Evolutionary conservation across 2,888 invertebrate species (phyloP), one percentile per base, ranked within the genome.

Genomic region (Scelioninae gen. 2): DNA sequence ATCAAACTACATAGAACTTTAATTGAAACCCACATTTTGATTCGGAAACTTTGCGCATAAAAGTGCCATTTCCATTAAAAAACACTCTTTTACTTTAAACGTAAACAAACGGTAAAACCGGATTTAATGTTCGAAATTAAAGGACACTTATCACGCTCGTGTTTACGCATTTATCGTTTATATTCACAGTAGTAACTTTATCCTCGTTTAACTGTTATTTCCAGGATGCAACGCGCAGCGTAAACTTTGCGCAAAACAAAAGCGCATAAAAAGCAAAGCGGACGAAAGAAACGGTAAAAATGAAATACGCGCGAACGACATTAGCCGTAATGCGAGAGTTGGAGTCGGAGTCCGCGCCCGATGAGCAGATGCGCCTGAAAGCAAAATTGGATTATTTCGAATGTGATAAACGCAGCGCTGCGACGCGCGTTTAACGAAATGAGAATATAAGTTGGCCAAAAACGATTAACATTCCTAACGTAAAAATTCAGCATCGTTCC

Each of bases 371-470:
- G 67, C 41, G 16, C 31, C 63, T 33, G 18, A 61, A 68, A 60
- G 57, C 43, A 22, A 41, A 50, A 68, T 60, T 69, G 50, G 43
- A 61, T 69, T 69, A 48, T 9, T 48, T 57, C 39, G 39, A 53
- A 58, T 39, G 37, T 33, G 41, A 61, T 69, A 61, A 61, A 69
- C 37, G 15, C 45, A 35, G 28, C 28, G 31, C n/a, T n/a, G n/a
- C n/a, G n/a, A n/a, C 31, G 25, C 10, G 52, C 43, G 35, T 64
- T 46, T 46, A 35, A 55, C 25, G 35, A 31, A 39, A 19, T 13
- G 41, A 35, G 16, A 50, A 52, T 43, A 45, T 52, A 50, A 48
- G 25, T 48, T 41, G 28, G 4, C 22, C 3, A 3, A 33, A 52
- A 50, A 31, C 15, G 39, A 31, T 28, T 25, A 50, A 61, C 37